Percentiles rank a stretch among this genome's conserved stretches.
Evolutionary conservation across 2,888 invertebrate genomes (phyloP).

Genomic region (Drosophila siamana): DNA sequence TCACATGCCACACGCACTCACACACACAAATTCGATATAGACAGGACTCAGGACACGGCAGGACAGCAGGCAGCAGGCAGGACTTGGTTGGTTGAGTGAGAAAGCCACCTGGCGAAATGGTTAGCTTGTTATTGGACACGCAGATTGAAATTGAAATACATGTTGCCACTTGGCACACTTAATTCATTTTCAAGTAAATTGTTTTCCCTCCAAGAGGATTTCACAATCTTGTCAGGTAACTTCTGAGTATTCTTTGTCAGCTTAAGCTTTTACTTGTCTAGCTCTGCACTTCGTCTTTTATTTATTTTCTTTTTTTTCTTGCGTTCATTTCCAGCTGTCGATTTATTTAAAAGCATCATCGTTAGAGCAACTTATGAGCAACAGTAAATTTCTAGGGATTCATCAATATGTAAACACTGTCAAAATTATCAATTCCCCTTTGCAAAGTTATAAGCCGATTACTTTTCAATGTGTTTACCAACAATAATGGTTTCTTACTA

Average conservation of each 20-base stretch:
- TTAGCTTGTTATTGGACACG: slow-evolving; percentile 57
- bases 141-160: slow-evolving; percentile 71
- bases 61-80: slow-evolving; percentile 28
- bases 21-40: slow-evolving; percentile 2
- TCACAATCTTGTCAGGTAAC: slow-evolving; percentile 2
- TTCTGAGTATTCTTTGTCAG: slow-evolving; percentile 1
- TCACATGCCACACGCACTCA: slow-evolving; percentile 56
- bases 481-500: slow-evolving; percentile 14
- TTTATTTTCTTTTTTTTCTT: neutral
- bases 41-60: neutral
- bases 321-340: neutral
- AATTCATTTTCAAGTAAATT: slow-evolving; percentile 70
- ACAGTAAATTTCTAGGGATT: neutral
- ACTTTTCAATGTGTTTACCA: slow-evolving; percentile 16
- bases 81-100: slow-evolving; percentile 13
- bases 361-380: slow-evolving; percentile 2
- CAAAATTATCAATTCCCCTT: neutral
- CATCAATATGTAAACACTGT: slow-evolving; percentile 18
- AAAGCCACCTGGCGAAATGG: slow-evolving; percentile 44
- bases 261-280: slow-evolving; percentile 5
- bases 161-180: slow-evolving; percentile 54
- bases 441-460: slow-evolving; percentile 27
- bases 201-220: slow-evolving; percentile 54
- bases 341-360: neutral
- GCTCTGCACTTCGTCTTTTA: no score